These are phyloP conservation scores for Cantharis rufa DNA, from an alignment of 2,888 invertebrate species.

Conservation along the genomic window DNA sequence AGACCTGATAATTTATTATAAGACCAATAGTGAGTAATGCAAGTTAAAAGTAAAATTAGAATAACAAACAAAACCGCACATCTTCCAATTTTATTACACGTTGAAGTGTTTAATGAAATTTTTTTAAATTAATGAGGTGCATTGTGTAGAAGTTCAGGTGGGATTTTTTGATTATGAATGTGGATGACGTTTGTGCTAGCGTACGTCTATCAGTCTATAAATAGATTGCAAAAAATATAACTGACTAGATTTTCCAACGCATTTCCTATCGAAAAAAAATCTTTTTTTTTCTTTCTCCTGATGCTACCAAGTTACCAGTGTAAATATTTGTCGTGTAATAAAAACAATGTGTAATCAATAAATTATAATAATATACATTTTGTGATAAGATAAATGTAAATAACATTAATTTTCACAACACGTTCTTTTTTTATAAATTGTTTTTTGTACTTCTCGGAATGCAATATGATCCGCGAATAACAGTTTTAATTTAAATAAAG, in stretches of 20 bases:
- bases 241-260: background rate
- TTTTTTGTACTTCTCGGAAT: constrained; percentile 10
- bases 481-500: constrained; percentile 20
- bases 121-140: constrained; percentile 1
- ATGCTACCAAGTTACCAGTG: background rate
- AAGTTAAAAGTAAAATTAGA: background rate
- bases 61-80: background rate
- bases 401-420: constrained; percentile 6
- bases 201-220: constrained; percentile 4
- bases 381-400: background rate
- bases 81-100: background rate
- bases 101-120: background rate
- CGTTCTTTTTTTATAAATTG: constrained; percentile 9
- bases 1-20: constrained; percentile 7
- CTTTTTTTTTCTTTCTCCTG: background rate
- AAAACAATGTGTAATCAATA: background rate
- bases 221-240: constrained; percentile 9
- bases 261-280: background rate
- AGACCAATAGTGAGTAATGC: constrained; percentile 9
- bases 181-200: constrained; percentile 1
- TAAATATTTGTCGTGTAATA: background rate
- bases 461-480: constrained; percentile 14
- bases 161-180: constrained; percentile 10
- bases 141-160: constrained; percentile 6
- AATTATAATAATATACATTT: background rate